Evolutionary conservation across 1,140 invertebrate genomes (phyloP).

Genomic region (Eulimnadia texana): DNA sequence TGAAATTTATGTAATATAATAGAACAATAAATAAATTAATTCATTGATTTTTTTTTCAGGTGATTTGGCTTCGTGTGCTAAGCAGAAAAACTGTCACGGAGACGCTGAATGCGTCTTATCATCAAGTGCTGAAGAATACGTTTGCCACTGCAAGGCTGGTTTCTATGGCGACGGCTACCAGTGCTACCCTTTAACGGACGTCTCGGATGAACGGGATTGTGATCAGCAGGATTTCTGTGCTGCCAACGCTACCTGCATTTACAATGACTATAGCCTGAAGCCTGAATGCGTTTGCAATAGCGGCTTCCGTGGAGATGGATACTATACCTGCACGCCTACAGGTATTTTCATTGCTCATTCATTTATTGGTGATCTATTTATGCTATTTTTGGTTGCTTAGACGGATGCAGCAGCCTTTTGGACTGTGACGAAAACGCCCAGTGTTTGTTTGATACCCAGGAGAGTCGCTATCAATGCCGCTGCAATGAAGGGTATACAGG

Average conservation of each 20-base stretch:
- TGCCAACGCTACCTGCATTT: conserved; percentile 52
- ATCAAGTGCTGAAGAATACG: conserved; percentile 37
- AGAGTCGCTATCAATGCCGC: conserved; percentile 24
- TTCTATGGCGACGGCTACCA: conserved; percentile 62
- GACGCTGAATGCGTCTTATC: conserved; percentile 59
- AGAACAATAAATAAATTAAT: too few relatives aligned
- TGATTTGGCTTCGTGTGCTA: conserved; percentile 55
- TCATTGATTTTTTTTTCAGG: too few relatives aligned
- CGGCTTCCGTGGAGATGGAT: conserved; percentile 67
- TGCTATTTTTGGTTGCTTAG: conserved; percentile 14
- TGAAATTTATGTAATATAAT: too few relatives aligned
- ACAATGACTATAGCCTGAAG: conserved; percentile 42
- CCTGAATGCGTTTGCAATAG: conserved; percentile 59
- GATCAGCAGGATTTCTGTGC: conserved; percentile 41
- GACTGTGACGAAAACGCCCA: conserved; percentile 47
- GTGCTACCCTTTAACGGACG: conserved; percentile 34
- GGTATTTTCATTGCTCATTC: conserved; percentile 32
- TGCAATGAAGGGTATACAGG: conserved; percentile 34
- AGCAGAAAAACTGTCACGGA: conserved; percentile 54
- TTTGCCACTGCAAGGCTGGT: conserved; percentile 62
- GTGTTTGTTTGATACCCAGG: conserved; percentile 34
- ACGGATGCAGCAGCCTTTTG: conserved; percentile 23
- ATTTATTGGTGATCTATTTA: background rate
- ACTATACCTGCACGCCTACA: conserved; percentile 39
- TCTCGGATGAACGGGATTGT: background rate